Conservation (phyloP, 2,888 invertebrate species). For the Caenorhabditis sp. region DNA sequence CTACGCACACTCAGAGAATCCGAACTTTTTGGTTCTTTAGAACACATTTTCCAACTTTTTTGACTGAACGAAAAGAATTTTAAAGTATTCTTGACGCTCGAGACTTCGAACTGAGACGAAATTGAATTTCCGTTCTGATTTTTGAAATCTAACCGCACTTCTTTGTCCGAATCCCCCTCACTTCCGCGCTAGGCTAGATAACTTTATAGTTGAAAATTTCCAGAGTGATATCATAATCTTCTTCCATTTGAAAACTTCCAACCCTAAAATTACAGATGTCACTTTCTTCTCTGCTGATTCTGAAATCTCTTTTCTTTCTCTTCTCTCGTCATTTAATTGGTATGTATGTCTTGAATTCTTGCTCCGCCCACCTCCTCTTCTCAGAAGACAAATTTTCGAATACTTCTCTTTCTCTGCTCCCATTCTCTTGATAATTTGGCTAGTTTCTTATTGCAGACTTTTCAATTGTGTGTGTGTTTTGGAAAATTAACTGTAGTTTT, state of each 20-base stretch:
- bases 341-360: conserved; percentile 55
- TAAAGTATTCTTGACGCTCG: conserved; percentile 11
- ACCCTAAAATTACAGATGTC: conserved; percentile 22
- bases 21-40: conserved; percentile 1
- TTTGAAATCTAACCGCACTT: conserved; percentile 32
- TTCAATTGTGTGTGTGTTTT: conserved; percentile 15
- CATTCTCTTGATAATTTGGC: conserved; percentile 24
- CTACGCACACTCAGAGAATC: conserved; percentile 1
- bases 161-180: not conserved
- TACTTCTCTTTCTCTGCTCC: not conserved
- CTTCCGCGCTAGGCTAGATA: not conserved
- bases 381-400: conserved; percentile 10
- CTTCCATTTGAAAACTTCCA: conserved; percentile 1
- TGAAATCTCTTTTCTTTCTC: conserved; percentile 5
- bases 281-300: conserved; percentile 3
- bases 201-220: not conserved
- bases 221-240: conserved; percentile 25
- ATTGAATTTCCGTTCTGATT: conserved; percentile 54
- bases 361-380: conserved; percentile 47
- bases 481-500: conserved; percentile 17
- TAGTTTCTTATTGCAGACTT: conserved; percentile 15
- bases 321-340: conserved; percentile 56
- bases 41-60: not conserved
- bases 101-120: conserved; percentile 20
- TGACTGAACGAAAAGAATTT: conserved; percentile 18